Conservation (phyloP, 2,113 vertebrate genomes). For the Trachemys scripta region DNA sequence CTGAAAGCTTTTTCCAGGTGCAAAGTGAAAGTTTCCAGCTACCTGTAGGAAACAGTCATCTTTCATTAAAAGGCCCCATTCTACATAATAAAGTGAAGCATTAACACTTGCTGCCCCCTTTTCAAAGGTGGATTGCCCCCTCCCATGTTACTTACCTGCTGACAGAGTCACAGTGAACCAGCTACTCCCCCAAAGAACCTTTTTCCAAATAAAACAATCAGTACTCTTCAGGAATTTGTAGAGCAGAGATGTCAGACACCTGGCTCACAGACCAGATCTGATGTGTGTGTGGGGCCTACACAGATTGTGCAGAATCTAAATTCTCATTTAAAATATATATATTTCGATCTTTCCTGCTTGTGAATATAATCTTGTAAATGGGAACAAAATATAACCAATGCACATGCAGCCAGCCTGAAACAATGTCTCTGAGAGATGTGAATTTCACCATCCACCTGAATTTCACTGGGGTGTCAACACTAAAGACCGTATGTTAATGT, state of each 20-base stretch:
- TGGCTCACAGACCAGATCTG: neutral
- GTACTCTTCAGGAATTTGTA: neutral
- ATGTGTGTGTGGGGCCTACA: neutral
- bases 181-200: neutral
- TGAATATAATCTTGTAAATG: neutral
- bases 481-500: neutral
- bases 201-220: neutral
- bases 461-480: neutral
- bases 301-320: neutral
- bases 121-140: neutral
- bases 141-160: neutral
- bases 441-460: neutral
- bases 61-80: conserved; percentile 21
- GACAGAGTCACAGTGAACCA: neutral
- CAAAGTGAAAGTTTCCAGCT: conserved; percentile 99
- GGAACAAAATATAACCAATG: neutral
- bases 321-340: neutral
- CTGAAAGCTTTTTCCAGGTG: conserved; percentile 98
- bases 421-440: neutral
- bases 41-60: conserved; percentile 82
- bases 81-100: neutral
- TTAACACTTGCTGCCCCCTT: neutral
- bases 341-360: neutral
- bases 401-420: neutral
- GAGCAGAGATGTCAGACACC: neutral